Conservation (phyloP, 2,113 vertebrate species). For the Tympanuchus pallidicinctus region DNA sequence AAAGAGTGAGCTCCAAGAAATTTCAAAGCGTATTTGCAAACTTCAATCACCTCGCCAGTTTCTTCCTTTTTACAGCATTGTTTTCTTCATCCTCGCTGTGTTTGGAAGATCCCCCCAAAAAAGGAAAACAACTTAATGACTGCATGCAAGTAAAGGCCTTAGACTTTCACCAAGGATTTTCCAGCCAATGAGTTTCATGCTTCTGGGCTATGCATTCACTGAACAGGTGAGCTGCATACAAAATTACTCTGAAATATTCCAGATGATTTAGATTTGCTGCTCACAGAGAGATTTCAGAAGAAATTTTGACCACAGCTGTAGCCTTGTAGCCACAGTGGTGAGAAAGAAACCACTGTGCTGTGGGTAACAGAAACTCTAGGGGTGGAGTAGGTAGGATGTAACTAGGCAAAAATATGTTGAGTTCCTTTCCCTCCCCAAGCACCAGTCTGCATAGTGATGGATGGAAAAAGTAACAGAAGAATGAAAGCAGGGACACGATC, state of each 20-base stretch:
- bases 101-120: neutral
- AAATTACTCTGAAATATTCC: constrained; percentile 33
- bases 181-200: neutral
- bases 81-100: neutral
- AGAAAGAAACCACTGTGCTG: constrained; percentile 6
- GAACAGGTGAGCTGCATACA: constrained; percentile 9
- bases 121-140: neutral
- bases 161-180: neutral
- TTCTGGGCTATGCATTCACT: neutral
- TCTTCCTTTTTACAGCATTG: neutral
- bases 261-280: constrained; percentile 26
- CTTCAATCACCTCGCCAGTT: neutral
- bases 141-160: neutral
- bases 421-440: neutral
- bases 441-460: neutral
- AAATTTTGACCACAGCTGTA: neutral
- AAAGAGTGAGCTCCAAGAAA: neutral
- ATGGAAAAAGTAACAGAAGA: constrained; percentile 4
- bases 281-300: constrained; percentile 3
- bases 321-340: neutral
- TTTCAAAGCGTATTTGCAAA: neutral
- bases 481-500: neutral
- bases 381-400: neutral
- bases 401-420: neutral
- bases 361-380: neutral